Evolutionary conservation across 2,888 invertebrate genomes (phyloP).

Genomic region (Chrysodeixis includens): DNA sequence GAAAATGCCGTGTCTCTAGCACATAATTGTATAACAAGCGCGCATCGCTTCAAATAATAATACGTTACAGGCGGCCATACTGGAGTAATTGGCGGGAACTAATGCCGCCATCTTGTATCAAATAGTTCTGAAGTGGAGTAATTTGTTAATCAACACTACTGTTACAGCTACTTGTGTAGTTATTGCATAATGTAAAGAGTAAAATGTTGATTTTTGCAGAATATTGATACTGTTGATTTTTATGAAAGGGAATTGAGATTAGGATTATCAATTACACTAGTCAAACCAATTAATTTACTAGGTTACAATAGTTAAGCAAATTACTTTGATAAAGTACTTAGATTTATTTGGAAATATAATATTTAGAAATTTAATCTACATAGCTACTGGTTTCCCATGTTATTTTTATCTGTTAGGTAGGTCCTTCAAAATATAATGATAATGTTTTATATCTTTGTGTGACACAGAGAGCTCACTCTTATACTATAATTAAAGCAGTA

Average conservation of each 20-base stretch:
- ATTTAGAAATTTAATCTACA: too few relatives aligned
- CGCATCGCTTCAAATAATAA: conserved; percentile 37
- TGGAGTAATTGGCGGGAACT: conserved; percentile 52
- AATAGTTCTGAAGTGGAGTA: conserved; percentile 52
- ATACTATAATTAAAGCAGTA: background rate
- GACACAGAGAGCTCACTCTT: background rate
- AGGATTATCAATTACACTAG: too few relatives aligned
- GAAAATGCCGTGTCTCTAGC: conserved; percentile 38
- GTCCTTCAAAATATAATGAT: too few relatives aligned
- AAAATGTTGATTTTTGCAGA: background rate
- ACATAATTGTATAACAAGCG: conserved; percentile 49
- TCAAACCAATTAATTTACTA: too few relatives aligned
- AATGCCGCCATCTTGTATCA: conserved; percentile 52
- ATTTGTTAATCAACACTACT: conserved; percentile 39
- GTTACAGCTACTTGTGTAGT: conserved; percentile 32
- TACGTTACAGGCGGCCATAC: conserved; percentile 44
- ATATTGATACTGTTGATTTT: too few relatives aligned
- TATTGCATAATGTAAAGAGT: background rate
- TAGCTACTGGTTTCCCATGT: too few relatives aligned
- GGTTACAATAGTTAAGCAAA: too few relatives aligned
- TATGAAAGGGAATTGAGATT: too few relatives aligned
- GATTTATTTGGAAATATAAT: too few relatives aligned
- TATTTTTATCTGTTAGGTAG: too few relatives aligned
- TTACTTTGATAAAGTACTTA: too few relatives aligned
- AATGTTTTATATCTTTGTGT: too few relatives aligned